Evolutionary conservation across 2,797 vertebrate species (phyloP).

Genomic region (Todus mexicanus): DNA sequence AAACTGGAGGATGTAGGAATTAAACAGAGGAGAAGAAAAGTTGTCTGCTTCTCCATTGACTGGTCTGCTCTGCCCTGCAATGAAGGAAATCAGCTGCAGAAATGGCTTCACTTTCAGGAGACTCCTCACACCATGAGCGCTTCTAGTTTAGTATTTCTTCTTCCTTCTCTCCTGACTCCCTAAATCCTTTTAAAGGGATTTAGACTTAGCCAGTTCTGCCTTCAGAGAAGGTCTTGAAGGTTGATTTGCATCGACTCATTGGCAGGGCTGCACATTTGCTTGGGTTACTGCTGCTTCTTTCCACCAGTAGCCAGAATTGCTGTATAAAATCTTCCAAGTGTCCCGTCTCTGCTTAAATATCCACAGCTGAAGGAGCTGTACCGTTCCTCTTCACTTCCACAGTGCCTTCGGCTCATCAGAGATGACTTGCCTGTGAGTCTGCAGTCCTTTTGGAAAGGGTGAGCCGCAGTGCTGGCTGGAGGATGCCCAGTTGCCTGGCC

Average conservation of each 20-base stretch:
- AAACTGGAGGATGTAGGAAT: background rate
- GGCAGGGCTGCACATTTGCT: background rate
- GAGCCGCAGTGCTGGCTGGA: background rate
- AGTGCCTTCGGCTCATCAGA: background rate
- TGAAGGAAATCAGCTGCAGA: background rate
- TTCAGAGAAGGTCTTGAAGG: background rate
- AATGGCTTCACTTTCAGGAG: background rate
- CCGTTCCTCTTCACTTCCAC: background rate
- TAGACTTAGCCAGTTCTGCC: background rate
- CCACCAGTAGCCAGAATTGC: rapidly evolving
- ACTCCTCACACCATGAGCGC: background rate
- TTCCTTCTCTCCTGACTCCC: background rate
- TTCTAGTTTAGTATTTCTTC: background rate
- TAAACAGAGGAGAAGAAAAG: background rate
- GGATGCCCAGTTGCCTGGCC: background rate
- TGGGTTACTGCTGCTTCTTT: background rate
- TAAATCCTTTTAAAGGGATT: background rate
- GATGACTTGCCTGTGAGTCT: background rate
- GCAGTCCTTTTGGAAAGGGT: background rate
- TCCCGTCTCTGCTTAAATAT: background rate
- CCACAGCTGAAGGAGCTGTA: background rate
- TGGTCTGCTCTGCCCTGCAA: background rate
- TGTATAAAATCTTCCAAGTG: background rate
- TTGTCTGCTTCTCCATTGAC: background rate
- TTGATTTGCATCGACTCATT: background rate